phyloP scores from a whole-genome alignment of 2,113 vertebrate species.

The Psettodes erumei region DNA sequence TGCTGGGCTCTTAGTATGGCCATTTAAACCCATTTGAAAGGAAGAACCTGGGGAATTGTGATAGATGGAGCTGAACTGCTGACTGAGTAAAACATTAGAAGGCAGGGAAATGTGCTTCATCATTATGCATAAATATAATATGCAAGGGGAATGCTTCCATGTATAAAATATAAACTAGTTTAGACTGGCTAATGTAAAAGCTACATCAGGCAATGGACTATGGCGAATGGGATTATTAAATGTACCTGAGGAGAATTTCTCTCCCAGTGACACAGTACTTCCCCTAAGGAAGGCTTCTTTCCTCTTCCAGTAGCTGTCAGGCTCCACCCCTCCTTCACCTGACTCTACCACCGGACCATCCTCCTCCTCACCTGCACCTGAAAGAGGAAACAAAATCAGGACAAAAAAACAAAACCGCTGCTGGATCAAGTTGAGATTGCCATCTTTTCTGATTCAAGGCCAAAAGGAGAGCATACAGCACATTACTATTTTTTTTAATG shows the following conservation, averaged over 20 bases:
- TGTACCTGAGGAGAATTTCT: slow-evolving; percentile 86
- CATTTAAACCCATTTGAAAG: slow-evolving; percentile 78
- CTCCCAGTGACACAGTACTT: slow-evolving; percentile 78
- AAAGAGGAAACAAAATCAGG: not conserved
- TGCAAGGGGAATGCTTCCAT: not conserved
- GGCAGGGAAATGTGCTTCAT: slow-evolving; percentile 45
- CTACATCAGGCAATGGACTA: not conserved
- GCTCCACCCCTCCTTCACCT: slow-evolving; percentile 67
- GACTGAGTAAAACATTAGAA: slow-evolving; percentile 67
- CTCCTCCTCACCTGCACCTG: slow-evolving; percentile 69
- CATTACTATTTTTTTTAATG: not conserved
- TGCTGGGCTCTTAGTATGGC: slow-evolving; percentile 68
- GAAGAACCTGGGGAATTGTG: slow-evolving; percentile 54
- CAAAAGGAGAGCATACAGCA: not conserved
- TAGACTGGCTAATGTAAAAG: slow-evolving; percentile 5
- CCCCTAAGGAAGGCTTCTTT: slow-evolving; percentile 76
- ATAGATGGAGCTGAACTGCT: slow-evolving; percentile 64
- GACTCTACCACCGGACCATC: slow-evolving; percentile 56
- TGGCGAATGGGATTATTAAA: not conserved
- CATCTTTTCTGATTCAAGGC: not conserved
- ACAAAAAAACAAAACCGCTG: not conserved
- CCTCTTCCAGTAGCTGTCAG: slow-evolving; percentile 82
- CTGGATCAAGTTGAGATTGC: slow-evolving; percentile 1
- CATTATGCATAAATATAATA: slow-evolving; percentile 42
- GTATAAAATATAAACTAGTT: slow-evolving; percentile 1